Percentiles rank a stretch among this genome's conserved stretches.
phyloP scores from a whole-genome alignment of 2,797 vertebrate genomes.

The Acanthis flammea region DNA sequence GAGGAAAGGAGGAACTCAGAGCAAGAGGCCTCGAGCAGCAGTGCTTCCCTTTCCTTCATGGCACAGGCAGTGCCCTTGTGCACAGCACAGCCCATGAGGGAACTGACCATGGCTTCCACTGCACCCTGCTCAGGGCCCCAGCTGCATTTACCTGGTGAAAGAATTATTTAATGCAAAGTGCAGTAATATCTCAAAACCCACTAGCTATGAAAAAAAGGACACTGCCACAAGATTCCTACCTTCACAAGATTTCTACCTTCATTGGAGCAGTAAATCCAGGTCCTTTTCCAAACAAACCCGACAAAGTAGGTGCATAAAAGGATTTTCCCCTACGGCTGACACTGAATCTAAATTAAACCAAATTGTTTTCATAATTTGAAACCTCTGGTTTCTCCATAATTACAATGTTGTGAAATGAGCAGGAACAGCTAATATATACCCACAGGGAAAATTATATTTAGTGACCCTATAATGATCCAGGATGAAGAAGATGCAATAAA shows the following conservation, averaged over 20 bases:
- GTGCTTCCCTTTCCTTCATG: rapidly evolving
- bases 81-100: not conserved
- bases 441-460: constrained; percentile 43
- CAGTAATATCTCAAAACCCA: not conserved
- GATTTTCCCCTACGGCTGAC: not conserved
- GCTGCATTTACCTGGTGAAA: not conserved
- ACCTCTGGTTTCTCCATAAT: constrained; percentile 47
- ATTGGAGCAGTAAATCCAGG: not conserved
- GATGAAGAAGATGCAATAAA: constrained; percentile 39
- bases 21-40: not conserved
- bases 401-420: constrained; percentile 36
- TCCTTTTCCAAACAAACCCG: not conserved
- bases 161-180: not conserved
- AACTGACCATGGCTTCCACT: rapidly evolving
- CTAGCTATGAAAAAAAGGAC: not conserved
- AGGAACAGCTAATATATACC: constrained; percentile 20
- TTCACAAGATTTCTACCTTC: not conserved
- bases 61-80: rapidly evolving
- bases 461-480: constrained; percentile 41
- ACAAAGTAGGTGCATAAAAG: not conserved
- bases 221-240: not conserved
- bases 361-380: constrained; percentile 27
- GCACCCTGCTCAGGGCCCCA: not conserved
- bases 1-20: not conserved
- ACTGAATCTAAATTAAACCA: constrained; percentile 31